Conservation (phyloP, 2,113 vertebrate genomes). For the Mellivora capensis region DNA sequence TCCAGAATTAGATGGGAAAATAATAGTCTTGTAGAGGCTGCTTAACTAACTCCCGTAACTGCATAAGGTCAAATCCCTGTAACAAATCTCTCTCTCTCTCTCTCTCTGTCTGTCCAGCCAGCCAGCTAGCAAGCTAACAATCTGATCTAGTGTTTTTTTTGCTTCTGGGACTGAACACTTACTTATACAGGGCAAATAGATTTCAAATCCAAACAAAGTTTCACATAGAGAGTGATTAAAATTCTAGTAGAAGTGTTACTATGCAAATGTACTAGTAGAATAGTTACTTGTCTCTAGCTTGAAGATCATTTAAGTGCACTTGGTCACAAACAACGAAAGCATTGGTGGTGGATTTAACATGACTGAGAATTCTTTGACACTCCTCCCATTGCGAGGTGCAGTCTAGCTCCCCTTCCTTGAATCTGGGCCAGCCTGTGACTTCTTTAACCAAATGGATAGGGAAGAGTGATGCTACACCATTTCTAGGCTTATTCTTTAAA, state of each 20-base stretch:
- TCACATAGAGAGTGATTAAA: not conserved
- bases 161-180: not conserved
- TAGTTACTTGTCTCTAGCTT: not conserved
- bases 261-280: not conserved
- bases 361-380: not conserved
- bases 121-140: not conserved
- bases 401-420: not conserved
- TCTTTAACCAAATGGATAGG: not conserved
- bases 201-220: conserved; percentile 10
- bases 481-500: not conserved
- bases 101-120: not conserved
- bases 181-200: not conserved
- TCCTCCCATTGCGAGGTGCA: not conserved
- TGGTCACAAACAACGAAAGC: not conserved
- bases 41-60: not conserved
- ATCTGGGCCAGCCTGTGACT: not conserved
- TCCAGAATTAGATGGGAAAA: not conserved
- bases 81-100: not conserved
- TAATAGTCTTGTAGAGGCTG: not conserved
- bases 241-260: not conserved
- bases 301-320: not conserved
- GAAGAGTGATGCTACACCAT: not conserved
- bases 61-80: not conserved
- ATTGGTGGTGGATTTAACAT: not conserved
- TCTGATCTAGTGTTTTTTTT: not conserved